A percentile compares a stretch with the other conserved stretches of the same genome.
Evolutionary conservation across 2,113 vertebrate species (phyloP).

Genomic region (Cyanoderma ruficeps): DNA sequence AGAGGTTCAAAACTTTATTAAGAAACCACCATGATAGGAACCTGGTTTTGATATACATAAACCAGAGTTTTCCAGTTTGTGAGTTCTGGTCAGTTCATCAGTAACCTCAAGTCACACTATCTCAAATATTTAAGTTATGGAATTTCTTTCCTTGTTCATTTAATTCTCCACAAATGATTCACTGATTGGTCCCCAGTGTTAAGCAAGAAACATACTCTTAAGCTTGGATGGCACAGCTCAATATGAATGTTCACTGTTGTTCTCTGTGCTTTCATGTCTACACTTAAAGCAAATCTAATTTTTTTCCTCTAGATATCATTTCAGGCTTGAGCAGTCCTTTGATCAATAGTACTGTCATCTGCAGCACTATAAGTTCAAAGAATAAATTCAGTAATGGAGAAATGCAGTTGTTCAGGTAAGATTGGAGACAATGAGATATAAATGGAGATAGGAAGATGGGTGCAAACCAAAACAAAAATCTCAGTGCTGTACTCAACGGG

Average conservation of each 20-base stretch:
- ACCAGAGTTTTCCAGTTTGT: neutral
- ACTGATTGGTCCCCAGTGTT: neutral
- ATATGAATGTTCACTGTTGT: neutral
- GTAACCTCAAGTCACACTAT: neutral
- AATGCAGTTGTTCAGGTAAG: neutral
- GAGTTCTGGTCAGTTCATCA: neutral
- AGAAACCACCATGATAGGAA: neutral
- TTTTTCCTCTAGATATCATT: neutral
- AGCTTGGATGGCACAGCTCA: neutral
- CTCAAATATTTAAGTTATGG: neutral
- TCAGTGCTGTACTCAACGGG: neutral
- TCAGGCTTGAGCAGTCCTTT: slow-evolving; percentile 27
- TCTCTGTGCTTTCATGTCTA: slow-evolving; percentile 1
- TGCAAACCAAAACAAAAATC: neutral
- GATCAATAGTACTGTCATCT: slow-evolving; percentile 14
- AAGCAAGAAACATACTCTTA: neutral
- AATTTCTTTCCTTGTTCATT: neutral
- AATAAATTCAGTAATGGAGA: slow-evolving; percentile 23
- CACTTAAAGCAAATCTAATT: neutral
- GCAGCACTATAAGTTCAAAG: slow-evolving; percentile 31
- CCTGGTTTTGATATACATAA: neutral
- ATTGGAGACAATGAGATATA: neutral
- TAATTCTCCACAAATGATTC: neutral
- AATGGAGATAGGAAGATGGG: neutral
- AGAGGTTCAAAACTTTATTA: neutral